Evolutionary conservation across 2,113 vertebrate genomes (phyloP).

Genomic region (Clupea harengus): DNA sequence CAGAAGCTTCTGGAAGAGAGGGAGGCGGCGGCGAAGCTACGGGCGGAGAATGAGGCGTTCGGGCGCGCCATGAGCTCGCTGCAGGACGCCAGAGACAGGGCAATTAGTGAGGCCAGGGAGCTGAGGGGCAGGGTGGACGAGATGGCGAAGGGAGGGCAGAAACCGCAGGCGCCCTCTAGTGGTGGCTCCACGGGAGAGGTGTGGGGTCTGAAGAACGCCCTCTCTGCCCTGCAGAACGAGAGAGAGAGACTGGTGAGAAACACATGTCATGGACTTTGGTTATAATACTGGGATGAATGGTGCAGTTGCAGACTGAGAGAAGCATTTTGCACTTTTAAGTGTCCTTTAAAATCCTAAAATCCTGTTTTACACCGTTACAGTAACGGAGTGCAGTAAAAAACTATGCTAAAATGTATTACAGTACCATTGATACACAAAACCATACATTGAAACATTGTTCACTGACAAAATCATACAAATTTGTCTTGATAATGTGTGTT

Average conservation of each 20-base stretch:
- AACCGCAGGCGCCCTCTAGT: conserved; percentile 45
- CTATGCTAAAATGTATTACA: too few species aligned
- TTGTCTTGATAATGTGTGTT: too few species aligned
- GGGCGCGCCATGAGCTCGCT: conserved; percentile 88
- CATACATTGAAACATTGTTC: too few species aligned
- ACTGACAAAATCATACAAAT: too few species aligned
- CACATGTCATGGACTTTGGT: not conserved
- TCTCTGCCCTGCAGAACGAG: conserved; percentile 89
- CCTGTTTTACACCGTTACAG: too few species aligned
- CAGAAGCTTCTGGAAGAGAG: conserved; percentile 81
- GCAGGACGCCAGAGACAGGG: conserved; percentile 83
- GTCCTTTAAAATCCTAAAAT: too few species aligned
- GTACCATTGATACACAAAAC: too few species aligned
- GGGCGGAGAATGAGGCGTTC: conserved; percentile 83
- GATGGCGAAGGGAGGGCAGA: conserved; percentile 61
- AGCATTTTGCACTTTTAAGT: too few species aligned
- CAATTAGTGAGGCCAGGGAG: conserved; percentile 67
- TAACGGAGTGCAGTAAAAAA: too few species aligned
- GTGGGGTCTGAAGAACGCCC: conserved; percentile 85
- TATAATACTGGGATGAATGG: too few species aligned
- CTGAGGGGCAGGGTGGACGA: conserved; percentile 68
- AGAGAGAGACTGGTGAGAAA: conserved; percentile 85
- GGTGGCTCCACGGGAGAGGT: conserved; percentile 70
- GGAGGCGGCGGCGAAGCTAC: conserved; percentile 76
- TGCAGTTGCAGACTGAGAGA: too few species aligned